Evolutionary conservation across 2,113 vertebrate genomes (phyloP).

Genomic region (Osmerus eperlanus): DNA sequence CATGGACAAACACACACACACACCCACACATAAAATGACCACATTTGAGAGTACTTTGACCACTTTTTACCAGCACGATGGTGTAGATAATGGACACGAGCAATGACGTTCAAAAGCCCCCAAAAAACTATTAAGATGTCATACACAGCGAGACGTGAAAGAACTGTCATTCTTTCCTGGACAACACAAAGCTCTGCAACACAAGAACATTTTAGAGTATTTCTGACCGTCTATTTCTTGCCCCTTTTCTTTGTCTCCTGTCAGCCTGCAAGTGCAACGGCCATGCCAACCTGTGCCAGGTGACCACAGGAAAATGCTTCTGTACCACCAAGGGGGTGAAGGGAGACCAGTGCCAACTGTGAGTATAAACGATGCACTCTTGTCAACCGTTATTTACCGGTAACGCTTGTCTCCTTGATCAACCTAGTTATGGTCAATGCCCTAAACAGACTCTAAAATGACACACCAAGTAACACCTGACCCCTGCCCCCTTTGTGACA

Average conservation of each 20-base stretch:
- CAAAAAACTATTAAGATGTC: too few relatives aligned
- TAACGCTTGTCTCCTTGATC: not conserved
- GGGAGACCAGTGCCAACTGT: slow-evolving; percentile 89
- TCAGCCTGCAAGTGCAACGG: slow-evolving; percentile 87
- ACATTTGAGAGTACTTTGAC: too few relatives aligned
- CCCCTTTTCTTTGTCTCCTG: not conserved
- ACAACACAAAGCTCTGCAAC: too few relatives aligned
- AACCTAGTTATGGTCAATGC: not conserved
- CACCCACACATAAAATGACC: not conserved
- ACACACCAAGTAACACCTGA: too few relatives aligned
- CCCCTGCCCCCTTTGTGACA: too few relatives aligned
- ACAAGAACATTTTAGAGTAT: not conserved
- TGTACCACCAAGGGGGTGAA: slow-evolving; percentile 91
- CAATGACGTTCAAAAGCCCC: too few relatives aligned
- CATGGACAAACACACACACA: not conserved
- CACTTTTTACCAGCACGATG: too few relatives aligned
- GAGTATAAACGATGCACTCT: slow-evolving; percentile 58
- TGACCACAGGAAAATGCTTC: slow-evolving; percentile 84
- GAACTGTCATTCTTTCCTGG: too few relatives aligned
- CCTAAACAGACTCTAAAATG: too few relatives aligned
- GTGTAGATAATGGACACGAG: too few relatives aligned
- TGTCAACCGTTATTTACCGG: too few relatives aligned
- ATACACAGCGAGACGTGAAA: too few relatives aligned
- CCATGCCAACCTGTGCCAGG: slow-evolving; percentile 82
- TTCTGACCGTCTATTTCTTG: not conserved